Base-by-base conservation (phyloP, 2,888 invertebrate species). In the Papilio demoleus region DNA sequence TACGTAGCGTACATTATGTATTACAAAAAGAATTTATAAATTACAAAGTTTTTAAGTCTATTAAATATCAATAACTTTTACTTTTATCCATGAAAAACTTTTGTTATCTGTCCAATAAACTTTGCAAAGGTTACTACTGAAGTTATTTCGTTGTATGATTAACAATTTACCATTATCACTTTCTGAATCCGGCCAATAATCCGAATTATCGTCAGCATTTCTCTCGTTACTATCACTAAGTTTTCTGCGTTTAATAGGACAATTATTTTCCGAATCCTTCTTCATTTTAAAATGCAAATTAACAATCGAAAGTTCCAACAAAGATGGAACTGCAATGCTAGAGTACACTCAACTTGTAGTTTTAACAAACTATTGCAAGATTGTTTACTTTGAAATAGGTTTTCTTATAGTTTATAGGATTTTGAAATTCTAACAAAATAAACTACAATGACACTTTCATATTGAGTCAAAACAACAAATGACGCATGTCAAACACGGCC, bases 161-260 rank as follows among this genome's bases (percentile, higher is more conserved):
- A 40, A 58, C 5, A n/a, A 1, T 40, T 12, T 82, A 89, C 87
- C 88, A 74, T 76, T 80, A 53, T 88, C 89, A 72, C 80, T 82
- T 5, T 88, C 90, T 0, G 89, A 84, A 70, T 88, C 88, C 0
- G 88, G 85, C 90, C 90, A 92, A 70, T 84, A 87, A 76, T 91
- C 91, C 1, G 91, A 91, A 75, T 84, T 83, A 75, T 83, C 81
- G 70, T 84, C 79, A 65, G 78, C 77, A 63, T 89, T 87, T 59
- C 77, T 70, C 40, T 85, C 74, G 76, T 87, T 84, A 78, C 76
- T 80, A 63, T 83, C 81, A 14, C 84, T 83, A 14, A 81, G 27
- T 79, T 87, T 93, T 17, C 87, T 86, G 17, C 88, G 81, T 77
- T 91, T 91, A 74, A 79, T 87, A 42, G 84, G 76, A 70, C 77